Conservation (phyloP, 2,113 vertebrate species). For the Aythya baeri region DNA sequence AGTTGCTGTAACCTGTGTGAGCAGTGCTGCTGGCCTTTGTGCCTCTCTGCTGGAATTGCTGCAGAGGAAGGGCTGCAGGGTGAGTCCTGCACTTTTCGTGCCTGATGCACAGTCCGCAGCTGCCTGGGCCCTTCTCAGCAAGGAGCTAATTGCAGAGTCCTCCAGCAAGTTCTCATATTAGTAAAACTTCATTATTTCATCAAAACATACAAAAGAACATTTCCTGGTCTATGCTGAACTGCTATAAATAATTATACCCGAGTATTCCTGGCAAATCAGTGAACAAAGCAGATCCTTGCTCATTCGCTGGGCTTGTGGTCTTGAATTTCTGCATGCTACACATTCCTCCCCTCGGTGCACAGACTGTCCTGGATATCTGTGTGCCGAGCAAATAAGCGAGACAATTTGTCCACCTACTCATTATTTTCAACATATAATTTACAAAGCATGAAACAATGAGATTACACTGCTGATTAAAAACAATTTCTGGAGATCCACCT, state of each 20-base stretch:
- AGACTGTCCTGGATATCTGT: not conserved
- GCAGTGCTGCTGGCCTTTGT: not conserved
- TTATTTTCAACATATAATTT: not conserved
- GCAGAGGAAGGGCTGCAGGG: not conserved
- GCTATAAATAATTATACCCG: not conserved
- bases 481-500: not conserved
- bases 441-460: not conserved
- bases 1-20: fast-evolving
- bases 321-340: not conserved
- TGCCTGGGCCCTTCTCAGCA: not conserved
- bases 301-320: not conserved
- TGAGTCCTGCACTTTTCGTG: fast-evolving
- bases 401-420: not conserved
- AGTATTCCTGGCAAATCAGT: not conserved
- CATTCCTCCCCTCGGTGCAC: not conserved
- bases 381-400: not conserved
- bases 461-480: not conserved
- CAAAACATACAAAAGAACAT: not conserved
- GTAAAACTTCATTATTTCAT: not conserved
- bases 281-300: not conserved
- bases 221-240: not conserved
- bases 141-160: not conserved
- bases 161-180: not conserved
- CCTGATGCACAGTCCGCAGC: not conserved
- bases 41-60: not conserved